Conservation (phyloP, 2,888 invertebrate genomes). For the Drosophila kuntzei region DNA sequence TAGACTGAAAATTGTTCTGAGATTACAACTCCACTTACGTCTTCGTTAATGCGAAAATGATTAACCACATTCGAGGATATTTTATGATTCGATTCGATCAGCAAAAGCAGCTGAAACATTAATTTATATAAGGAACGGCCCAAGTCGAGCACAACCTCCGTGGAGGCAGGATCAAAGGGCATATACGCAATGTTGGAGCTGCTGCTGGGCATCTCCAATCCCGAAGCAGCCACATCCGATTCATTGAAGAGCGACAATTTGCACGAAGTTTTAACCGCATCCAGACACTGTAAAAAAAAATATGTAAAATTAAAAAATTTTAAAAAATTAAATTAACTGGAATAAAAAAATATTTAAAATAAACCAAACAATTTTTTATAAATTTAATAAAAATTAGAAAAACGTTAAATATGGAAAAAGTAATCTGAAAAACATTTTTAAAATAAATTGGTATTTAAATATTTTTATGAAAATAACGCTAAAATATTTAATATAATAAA, state of each 20-base stretch:
- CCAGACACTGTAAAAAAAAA: constrained; percentile 88
- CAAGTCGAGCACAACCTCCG: constrained; percentile 92
- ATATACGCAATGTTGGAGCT: constrained; percentile 81
- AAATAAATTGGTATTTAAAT: too few species aligned
- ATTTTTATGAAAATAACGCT: too few species aligned
- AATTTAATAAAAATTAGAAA: too few species aligned
- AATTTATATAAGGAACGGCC: constrained; percentile 95
- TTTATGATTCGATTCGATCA: constrained; percentile 95
- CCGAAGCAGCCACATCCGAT: constrained; percentile 83
- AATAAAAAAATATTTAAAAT: too few species aligned
- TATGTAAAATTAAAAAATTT: neutral
- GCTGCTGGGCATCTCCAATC: constrained; percentile 85
- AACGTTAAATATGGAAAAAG: too few species aligned
- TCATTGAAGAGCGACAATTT: constrained; percentile 91
- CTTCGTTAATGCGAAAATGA: constrained; percentile 87
- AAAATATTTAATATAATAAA: too few species aligned
- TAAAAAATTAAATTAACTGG: too few species aligned
- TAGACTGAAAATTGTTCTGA: too few species aligned
- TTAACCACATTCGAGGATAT: constrained; percentile 89
- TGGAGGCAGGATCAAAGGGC: constrained; percentile 87
- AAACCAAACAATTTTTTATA: too few species aligned
- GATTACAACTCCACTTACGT: constrained; percentile 83
- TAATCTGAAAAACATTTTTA: too few species aligned
- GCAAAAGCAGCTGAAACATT: constrained; percentile 94
- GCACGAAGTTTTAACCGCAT: constrained; percentile 92